phyloP scores from a whole-genome alignment of 2,797 vertebrate species.

The Poecilia wingei region DNA sequence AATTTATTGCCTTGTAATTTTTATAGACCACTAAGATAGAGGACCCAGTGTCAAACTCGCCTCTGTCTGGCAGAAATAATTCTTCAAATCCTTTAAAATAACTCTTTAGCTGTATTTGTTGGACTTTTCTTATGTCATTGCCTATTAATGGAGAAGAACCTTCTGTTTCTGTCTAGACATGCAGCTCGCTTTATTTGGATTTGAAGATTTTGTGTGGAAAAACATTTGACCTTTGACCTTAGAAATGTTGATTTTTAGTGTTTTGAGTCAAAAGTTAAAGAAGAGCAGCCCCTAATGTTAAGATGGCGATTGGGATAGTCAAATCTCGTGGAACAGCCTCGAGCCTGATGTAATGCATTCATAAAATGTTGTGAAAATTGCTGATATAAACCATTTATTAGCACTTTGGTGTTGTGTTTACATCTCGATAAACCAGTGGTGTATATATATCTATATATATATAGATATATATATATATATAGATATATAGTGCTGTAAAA shows the following conservation, averaged over 20 bases:
- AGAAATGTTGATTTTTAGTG: not conserved
- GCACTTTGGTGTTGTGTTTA: not conserved
- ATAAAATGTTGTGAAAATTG: not conserved
- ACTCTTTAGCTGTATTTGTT: not conserved
- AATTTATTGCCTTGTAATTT: not conserved
- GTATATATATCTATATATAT: not conserved
- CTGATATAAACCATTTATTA: not conserved
- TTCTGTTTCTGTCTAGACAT: not conserved
- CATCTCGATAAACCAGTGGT: not conserved
- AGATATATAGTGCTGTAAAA: not conserved
- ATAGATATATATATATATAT: too few relatives aligned
- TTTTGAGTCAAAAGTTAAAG: not conserved
- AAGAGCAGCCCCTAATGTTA: not conserved
- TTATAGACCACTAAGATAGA: not conserved
- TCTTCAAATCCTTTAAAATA: not conserved
- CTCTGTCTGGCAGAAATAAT: not conserved
- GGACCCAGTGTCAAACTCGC: not conserved
- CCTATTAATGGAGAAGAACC: not conserved
- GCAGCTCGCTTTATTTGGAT: not conserved
- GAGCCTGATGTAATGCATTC: too few relatives aligned
- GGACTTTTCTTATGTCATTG: not conserved
- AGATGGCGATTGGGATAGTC: not conserved
- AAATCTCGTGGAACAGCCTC: not conserved
- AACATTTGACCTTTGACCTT: not conserved
- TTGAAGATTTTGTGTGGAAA: not conserved